Base-by-base conservation (phyloP, 2,113 vertebrate genomes). In the Xiphophorus couchianus region DNA sequence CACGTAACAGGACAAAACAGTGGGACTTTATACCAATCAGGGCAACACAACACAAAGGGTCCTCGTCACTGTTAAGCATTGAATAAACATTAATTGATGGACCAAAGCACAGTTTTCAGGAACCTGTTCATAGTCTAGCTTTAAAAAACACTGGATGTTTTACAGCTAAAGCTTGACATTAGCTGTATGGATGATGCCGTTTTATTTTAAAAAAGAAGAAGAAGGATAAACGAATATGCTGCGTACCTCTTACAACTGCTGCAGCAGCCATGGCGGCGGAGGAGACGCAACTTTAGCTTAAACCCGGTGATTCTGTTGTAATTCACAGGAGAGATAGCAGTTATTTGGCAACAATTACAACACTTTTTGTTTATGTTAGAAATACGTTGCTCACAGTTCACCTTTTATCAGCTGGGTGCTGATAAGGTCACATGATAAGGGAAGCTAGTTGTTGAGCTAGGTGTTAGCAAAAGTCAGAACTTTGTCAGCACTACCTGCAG, bases 171-270 rank as follows among this genome's bases (percentile, higher is more conserved):
- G 48, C 6, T 42, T 54, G 22, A n/a, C 22, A n/a, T n/a, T n/a
- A 11, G 7, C 25, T 58, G 22, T 11, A 58, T n/a, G 14, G 44
- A 48, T 19, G 44, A 19, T n/a, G 19, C 25, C 3, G 17, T 2
- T 37, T 37, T 37, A 37, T 37, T 37, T 30, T 3, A 30, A 30
- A 3, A 37, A 17, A 54, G 1, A 54, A 54, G 6, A 4, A 54
- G 14, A 5, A 22, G 48, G 0, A 54, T 2, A 25, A 54, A 54
- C 22, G 8, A 58, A n/a, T 9, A 58, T 7, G 6, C 22, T 58
- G 19, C 87, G 14, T 77, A 95, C 94, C 88, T 90, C 93, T 93
- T n/a, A 91, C 86, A 69, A 74, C 80, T 29, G 91, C 73, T 15
- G 91, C 78, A 30, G 91, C 73, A 19, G 91, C 82, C 92, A 94